A percentile compares a stretch with the other conserved stretches of the same genome.
Conservation (phyloP, 2,888 invertebrate genomes). For the Chaetogeoica ovagalla region DNA sequence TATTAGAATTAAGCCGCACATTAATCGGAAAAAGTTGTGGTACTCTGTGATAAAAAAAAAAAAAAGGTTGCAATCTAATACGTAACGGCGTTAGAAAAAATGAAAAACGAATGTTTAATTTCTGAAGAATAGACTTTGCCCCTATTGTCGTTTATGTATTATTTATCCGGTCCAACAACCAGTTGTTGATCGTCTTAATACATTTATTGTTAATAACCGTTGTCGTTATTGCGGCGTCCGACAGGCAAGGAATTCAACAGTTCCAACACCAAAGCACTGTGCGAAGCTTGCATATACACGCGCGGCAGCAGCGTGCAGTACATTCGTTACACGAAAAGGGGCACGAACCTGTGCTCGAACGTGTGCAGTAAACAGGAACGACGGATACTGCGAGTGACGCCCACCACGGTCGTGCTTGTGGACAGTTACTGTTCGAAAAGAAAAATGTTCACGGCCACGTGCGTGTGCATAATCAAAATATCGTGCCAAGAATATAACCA, state of each 20-base stretch:
- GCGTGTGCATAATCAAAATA: neutral
- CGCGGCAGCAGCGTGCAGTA: neutral
- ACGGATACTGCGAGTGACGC: neutral
- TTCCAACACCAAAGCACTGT: neutral
- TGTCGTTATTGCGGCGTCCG: too few species aligned
- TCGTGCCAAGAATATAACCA: neutral
- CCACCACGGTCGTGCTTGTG: neutral
- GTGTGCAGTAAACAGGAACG: slow-evolving; percentile 5
- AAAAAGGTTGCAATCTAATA: too few species aligned
- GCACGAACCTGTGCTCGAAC: neutral
- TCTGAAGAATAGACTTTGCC: too few species aligned
- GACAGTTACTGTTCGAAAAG: slow-evolving; percentile 7
- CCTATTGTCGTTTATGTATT: too few species aligned
- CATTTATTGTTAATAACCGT: too few species aligned
- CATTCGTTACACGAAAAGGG: slow-evolving; percentile 3
- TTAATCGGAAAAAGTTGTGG: too few species aligned
- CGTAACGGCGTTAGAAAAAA: too few species aligned
- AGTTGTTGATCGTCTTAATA: too few species aligned
- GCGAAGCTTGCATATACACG: neutral
- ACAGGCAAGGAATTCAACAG: neutral
- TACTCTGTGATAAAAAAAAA: too few species aligned
- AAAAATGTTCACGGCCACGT: neutral
- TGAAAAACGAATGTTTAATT: too few species aligned
- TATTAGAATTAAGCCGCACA: too few species aligned
- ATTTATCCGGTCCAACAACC: too few species aligned